Conservation (phyloP, 2,888 invertebrate genomes). For the Hemithea aestivaria region DNA sequence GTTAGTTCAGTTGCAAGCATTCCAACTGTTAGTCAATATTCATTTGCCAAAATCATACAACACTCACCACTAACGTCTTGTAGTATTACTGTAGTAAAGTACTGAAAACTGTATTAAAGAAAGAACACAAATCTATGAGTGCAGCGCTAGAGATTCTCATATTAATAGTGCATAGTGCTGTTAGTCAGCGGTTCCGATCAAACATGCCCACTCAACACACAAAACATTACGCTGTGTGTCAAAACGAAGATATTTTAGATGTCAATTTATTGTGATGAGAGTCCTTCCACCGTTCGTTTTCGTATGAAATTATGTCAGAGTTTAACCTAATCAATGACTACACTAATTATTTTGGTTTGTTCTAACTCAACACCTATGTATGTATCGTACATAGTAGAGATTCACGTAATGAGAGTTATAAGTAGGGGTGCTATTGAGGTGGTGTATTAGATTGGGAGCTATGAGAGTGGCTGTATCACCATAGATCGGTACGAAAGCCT, state of each 20-base stretch:
- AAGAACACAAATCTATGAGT: slow-evolving; percentile 70
- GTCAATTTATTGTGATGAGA: slow-evolving; percentile 39
- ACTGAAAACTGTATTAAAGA: slow-evolving; percentile 67
- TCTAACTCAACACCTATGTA: slow-evolving; percentile 48
- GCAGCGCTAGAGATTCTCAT: slow-evolving; percentile 55
- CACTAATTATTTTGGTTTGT: slow-evolving; percentile 28
- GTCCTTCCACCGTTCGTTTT: slow-evolving; percentile 48
- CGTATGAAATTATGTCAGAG: slow-evolving; percentile 38
- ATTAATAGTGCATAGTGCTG: slow-evolving; percentile 71
- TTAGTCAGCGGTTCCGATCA: slow-evolving; percentile 66
- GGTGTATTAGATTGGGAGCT: slow-evolving; percentile 47
- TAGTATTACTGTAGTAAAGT: slow-evolving; percentile 67
- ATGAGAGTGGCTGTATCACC: slow-evolving; percentile 58
- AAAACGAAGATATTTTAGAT: slow-evolving; percentile 73
- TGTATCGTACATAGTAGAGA: slow-evolving; percentile 65
- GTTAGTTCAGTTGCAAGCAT: slow-evolving; percentile 47
- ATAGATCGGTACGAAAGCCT: slow-evolving; percentile 69
- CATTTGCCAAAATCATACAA: slow-evolving; percentile 69
- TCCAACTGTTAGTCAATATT: slow-evolving; percentile 57
- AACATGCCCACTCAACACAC: slow-evolving; percentile 72
- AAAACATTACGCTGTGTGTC: slow-evolving; percentile 58
- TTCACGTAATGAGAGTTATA: slow-evolving; percentile 36
- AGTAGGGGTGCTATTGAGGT: slow-evolving; percentile 47
- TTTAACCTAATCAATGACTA: slow-evolving; percentile 33
- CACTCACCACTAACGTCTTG: slow-evolving; percentile 76